Percentiles rank a stretch among this genome's conserved stretches.
phyloP scores from a whole-genome alignment of 1,140 invertebrate species.

The Drosophila persimilis region DNA sequence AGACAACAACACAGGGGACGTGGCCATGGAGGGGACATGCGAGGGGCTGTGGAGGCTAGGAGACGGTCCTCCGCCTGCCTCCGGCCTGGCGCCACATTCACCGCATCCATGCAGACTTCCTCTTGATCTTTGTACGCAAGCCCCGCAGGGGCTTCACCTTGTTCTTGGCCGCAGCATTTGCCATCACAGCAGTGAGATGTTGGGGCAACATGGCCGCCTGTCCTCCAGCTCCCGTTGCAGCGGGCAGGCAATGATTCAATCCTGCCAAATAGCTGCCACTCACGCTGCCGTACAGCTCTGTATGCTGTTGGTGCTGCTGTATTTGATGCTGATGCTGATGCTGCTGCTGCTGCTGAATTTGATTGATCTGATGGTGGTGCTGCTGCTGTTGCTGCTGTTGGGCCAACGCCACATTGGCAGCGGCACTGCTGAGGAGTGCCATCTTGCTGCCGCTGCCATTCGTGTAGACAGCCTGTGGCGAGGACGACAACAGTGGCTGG shows the following conservation, averaged over 20 bases:
- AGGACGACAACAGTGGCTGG: slow-evolving; percentile 30
- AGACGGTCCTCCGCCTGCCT: slow-evolving; percentile 25
- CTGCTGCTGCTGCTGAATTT: slow-evolving; percentile 40
- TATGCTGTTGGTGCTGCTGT: slow-evolving; percentile 19
- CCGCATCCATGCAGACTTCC: slow-evolving; percentile 78
- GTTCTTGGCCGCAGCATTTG: slow-evolving; percentile 17
- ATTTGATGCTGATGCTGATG: slow-evolving; percentile 6
- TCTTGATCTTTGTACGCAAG: slow-evolving; percentile 78
- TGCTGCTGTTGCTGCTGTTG: slow-evolving; percentile 60
- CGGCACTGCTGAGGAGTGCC: slow-evolving; percentile 70
- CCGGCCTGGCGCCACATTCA: slow-evolving; percentile 71
- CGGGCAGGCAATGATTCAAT: slow-evolving; percentile 26
- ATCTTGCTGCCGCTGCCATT: slow-evolving; percentile 73
- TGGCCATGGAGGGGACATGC: neutral
- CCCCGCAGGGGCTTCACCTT: slow-evolving; percentile 65
- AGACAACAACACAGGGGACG: slow-evolving; percentile 36
- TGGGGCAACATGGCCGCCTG: slow-evolving; percentile 28
- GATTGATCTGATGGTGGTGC: slow-evolving; percentile 36
- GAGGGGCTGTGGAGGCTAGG: slow-evolving; percentile 1
- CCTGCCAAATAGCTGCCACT: slow-evolving; percentile 31
- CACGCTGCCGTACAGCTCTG: slow-evolving; percentile 24
- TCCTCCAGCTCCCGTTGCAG: neutral
- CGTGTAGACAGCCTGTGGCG: slow-evolving; percentile 44
- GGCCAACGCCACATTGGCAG: slow-evolving; percentile 58
- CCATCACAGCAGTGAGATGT: slow-evolving; percentile 50